Percentiles rank a stretch among this genome's conserved stretches.
Conservation (phyloP, 2,888 invertebrate genomes). For the Xestia sexstrigata region DNA sequence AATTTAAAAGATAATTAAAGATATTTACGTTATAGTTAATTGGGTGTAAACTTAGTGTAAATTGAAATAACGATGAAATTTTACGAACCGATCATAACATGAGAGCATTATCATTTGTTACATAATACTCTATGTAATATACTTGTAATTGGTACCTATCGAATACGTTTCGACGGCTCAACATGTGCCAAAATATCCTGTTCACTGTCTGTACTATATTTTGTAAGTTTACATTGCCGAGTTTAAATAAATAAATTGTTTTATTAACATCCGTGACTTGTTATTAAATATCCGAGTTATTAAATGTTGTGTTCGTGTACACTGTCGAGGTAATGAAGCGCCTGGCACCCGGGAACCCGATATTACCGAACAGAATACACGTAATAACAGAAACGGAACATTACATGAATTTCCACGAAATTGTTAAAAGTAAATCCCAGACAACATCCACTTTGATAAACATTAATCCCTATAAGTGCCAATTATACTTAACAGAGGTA, state of each 20-base stretch:
- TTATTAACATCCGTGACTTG: constrained; percentile 72
- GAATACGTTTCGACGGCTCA: constrained; percentile 71
- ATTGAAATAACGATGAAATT: constrained; percentile 28
- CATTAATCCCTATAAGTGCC: background rate
- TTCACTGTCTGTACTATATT: constrained; percentile 81
- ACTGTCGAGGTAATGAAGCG: constrained; percentile 1
- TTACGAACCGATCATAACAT: constrained; percentile 15
- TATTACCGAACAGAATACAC: constrained; percentile 3
- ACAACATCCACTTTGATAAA: background rate
- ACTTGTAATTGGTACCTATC: constrained; percentile 45
- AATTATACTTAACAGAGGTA: background rate
- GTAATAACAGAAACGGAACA: background rate
- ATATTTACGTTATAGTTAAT: constrained; percentile 49
- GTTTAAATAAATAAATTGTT: constrained; percentile 83
- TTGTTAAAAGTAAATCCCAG: background rate
- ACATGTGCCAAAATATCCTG: constrained; percentile 80
- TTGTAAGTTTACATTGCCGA: constrained; percentile 85
- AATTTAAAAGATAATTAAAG: constrained; percentile 39
- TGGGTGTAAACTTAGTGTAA: constrained; percentile 52
- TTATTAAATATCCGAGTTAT: constrained; percentile 43
- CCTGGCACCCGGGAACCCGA: background rate
- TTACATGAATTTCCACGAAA: constrained; percentile 1
- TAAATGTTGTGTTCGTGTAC: background rate
- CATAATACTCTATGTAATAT: constrained; percentile 21
- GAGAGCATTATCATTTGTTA: constrained; percentile 12